Evolutionary conservation across 2,113 vertebrate genomes (phyloP), one percentile per base, ranked within the genome.

Genomic region (Heptranchias perlo): DNA sequence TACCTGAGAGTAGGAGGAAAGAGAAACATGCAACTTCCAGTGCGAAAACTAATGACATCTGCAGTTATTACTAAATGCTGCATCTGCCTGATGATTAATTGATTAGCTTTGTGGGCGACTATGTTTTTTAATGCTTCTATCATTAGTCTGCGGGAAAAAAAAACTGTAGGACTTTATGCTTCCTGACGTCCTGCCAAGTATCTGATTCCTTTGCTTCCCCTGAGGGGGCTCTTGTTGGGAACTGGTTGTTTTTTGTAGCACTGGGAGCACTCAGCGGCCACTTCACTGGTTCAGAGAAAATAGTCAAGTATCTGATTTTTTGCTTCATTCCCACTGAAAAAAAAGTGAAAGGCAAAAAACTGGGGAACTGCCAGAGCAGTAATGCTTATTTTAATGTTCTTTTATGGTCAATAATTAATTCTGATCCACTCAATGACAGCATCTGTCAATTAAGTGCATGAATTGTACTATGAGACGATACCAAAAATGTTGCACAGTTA

Each of bases 61-160:
- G 52, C 54, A 35, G 52, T 91, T 91, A 91, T n/a, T 91, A 58
- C 3, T 35, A 16, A 91, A 91, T 4, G 14, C 52, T 91, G 28
- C 78, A 47, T 91, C 31, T 91, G 87, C 52, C 52, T 91, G 87
- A 91, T 91, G 52, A 61, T 58, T 58, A 35, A 91, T 91, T 58
- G 87, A 23, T 58, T 58, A 58, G 49, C 87, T 58, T 58, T 3
- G 52, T 58, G 13, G 52, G 13, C 31, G 3, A n/a, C 39, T 86
- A 49, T 25, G n/a, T 49, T 84, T 84, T 47, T 35, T 91, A 1
- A 61, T 91, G 52, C 25, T 91, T 3, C 87, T 28, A 58, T 35
- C 52, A 52, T 58, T 35, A 58, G 31, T 31, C 52, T 91, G 35
- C 87, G n/a, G n/a, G n/a, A n/a, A 61, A 91, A 47, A 39, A 44